These are phyloP conservation scores for Eupelmus urozonus DNA, from an alignment of 2,888 invertebrate species.

Conservation along the genomic window DNA sequence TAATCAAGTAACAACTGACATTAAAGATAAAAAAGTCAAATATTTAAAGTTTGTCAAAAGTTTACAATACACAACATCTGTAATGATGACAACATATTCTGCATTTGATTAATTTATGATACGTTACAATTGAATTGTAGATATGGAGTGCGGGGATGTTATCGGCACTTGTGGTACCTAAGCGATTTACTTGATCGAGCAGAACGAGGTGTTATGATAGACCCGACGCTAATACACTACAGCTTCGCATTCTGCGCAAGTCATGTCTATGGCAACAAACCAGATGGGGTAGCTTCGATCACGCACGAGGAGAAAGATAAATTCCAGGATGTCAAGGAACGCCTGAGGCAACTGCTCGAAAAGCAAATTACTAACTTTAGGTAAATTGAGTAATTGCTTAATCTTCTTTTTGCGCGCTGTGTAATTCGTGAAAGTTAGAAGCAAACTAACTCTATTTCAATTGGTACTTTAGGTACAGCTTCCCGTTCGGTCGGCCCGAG, in stretches of 20 bases:
- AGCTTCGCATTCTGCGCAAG: constrained; percentile 99
- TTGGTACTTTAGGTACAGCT: constrained; percentile 98
- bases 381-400: constrained; percentile 78
- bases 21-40: too few relatives aligned
- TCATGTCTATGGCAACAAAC: constrained; percentile 99
- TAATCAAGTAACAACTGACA: neutral
- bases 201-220: constrained; percentile 96
- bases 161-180: constrained; percentile 96
- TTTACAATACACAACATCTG: too few relatives aligned
- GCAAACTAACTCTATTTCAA: too few relatives aligned
- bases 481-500: constrained; percentile 99
- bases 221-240: constrained; percentile 98
- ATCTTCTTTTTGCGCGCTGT: too few relatives aligned
- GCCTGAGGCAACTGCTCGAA: constrained; percentile 93
- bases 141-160: constrained; percentile 98
- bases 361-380: constrained; percentile 99
- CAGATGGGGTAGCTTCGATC: constrained; percentile 99
- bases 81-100: neutral
- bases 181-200: constrained; percentile 96
- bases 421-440: too few relatives aligned
- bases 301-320: constrained; percentile 98
- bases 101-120: neutral
- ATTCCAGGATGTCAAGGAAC: constrained; percentile 98
- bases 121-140: constrained; percentile 69
- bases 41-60: too few relatives aligned